These are phyloP conservation scores for Peromyscus polionotus DNA, from an alignment of 2,113 vertebrate species.

Conservation along the genomic window DNA sequence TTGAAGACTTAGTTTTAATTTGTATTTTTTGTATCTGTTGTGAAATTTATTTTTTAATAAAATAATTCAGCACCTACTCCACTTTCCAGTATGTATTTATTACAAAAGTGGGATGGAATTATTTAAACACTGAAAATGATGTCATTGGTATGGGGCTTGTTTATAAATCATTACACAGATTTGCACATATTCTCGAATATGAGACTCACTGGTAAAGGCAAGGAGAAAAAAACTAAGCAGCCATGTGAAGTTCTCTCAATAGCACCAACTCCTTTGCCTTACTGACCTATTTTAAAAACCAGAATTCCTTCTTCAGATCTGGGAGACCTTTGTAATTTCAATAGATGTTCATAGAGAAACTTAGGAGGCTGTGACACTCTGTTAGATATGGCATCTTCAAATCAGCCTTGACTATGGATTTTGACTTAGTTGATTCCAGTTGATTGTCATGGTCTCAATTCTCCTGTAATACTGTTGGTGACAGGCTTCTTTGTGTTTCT, in stretches of 20 bases:
- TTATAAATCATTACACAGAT: constrained; percentile 2
- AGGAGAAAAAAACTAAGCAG: not conserved
- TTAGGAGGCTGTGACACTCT: not conserved
- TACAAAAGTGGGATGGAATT: not conserved
- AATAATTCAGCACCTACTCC: not conserved
- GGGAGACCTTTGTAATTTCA: constrained; percentile 42
- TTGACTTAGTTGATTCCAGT: constrained; percentile 43
- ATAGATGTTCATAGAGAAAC: not conserved
- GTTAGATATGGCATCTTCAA: not conserved
- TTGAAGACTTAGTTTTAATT: constrained; percentile 47
- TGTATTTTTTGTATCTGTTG: not conserved
- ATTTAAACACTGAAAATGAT: constrained; percentile 37
- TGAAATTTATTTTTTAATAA: constrained; percentile 36
- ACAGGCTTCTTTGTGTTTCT: constrained; percentile 2
- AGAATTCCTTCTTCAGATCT: constrained; percentile 5
- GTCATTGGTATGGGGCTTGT: constrained; percentile 2
- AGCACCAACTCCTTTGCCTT: not conserved
- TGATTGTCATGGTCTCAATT: constrained; percentile 19
- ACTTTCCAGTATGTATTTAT: constrained; percentile 17
- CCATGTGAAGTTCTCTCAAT: not conserved
- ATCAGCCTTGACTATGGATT: not conserved
- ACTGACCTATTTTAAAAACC: constrained; percentile 23
- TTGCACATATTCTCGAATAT: not conserved
- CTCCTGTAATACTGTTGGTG: constrained; percentile 13
- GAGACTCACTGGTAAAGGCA: not conserved